Base-by-base conservation (phyloP, 2,113 vertebrate genomes). In the Glaucidium brasilianum region DNA sequence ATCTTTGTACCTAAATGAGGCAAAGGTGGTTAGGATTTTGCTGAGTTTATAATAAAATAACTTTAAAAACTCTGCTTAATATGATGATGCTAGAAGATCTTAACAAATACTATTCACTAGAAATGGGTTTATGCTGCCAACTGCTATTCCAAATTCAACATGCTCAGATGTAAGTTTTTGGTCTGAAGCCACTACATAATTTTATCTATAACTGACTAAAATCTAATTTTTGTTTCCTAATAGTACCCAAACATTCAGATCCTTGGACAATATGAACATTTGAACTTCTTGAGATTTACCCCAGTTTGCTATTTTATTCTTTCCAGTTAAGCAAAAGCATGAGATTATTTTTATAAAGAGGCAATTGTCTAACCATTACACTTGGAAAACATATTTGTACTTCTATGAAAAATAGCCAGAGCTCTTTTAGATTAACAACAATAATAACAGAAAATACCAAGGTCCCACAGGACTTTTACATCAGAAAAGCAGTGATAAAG, bases 1-100 rank as follows among this genome's bases (percentile, higher is more conserved):
- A 88, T 99, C 99, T 74, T 98, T 99, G 92, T 99, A 98, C 85
- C 99, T 99, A 97, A 91, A 80, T 35, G 45, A 91, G 56, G 73
- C 11, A 88, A 92, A 76, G 11, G 34, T 53, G 71, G 85, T 89
- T 80, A 76, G 14, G 32, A 76, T 64, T 96, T 94, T 85, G 49
- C 45, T 82, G 29, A 94, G 55, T 58, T 5, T n/a, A 12, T 69
- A 76, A 84, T 41, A 76, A 62, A 94, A 85, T 59, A 64, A 87
- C 9, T 81, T 12, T n/a, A 64, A 91, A 74, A 88, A 11, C 19
- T 63, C 27, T 68, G 30, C 12, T 68, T 91, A 60, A 75, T 82
- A 52, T 71, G 59, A 78, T 95, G 94, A 64, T 52, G n/a, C 49
- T 67, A 79, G 74, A 89, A 82, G 68, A 84, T 45, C 35, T 92